phyloP scores from a whole-genome alignment of 1,140 invertebrate genomes.

The Agrilus planipennis region DNA sequence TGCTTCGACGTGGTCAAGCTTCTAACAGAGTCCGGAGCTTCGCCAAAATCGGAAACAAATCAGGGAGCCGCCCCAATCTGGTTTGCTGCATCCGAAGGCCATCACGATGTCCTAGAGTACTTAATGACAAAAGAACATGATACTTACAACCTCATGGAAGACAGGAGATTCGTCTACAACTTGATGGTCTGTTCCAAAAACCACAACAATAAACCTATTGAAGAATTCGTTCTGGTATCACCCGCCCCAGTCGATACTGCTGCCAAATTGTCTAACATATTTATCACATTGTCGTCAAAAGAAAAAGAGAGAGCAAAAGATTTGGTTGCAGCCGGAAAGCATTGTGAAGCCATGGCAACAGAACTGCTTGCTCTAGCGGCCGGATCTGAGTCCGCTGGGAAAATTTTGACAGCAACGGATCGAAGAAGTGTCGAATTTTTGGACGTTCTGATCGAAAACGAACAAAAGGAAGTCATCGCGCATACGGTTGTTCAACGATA shows the following conservation, averaged over 20 bases:
- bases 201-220: slow-evolving; percentile 89
- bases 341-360: slow-evolving; percentile 94
- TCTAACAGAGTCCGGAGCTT: slow-evolving; percentile 89
- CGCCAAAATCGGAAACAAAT: slow-evolving; percentile 84
- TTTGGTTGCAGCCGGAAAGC: slow-evolving; percentile 84
- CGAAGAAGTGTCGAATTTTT: slow-evolving; percentile 87
- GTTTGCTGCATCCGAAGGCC: slow-evolving; percentile 93
- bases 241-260: slow-evolving; percentile 96
- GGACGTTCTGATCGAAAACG: slow-evolving; percentile 96
- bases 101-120: slow-evolving; percentile 91
- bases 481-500: slow-evolving; percentile 82
- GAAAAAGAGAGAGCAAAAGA: slow-evolving; percentile 98
- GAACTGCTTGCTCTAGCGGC: slow-evolving; percentile 89
- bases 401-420: slow-evolving; percentile 84
- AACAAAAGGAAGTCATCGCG: slow-evolving; percentile 94
- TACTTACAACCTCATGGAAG: slow-evolving; percentile 93
- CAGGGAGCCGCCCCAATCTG: slow-evolving; percentile 91
- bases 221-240: slow-evolving; percentile 93
- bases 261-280: slow-evolving; percentile 90
- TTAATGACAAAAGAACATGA: slow-evolving; percentile 96
- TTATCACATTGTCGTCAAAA: slow-evolving; percentile 77
- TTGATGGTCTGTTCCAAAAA: slow-evolving; percentile 97
- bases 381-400: slow-evolving; percentile 83
- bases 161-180: slow-evolving; percentile 95
- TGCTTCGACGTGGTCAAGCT: slow-evolving; percentile 90